phyloP scores from a whole-genome alignment of 2,113 vertebrate species.

The Ophiodon elongatus region DNA sequence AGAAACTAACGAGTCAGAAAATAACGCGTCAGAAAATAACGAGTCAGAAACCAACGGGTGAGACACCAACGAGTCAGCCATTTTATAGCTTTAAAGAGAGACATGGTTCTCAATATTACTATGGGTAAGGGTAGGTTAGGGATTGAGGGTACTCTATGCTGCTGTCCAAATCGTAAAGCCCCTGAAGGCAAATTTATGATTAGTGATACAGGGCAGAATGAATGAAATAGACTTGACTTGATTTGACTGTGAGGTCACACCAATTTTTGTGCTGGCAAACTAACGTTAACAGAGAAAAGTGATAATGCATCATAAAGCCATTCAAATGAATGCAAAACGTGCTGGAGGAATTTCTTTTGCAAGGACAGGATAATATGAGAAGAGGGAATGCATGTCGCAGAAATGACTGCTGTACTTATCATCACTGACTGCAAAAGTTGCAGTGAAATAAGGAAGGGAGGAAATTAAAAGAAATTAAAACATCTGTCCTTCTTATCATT shows the following conservation, averaged over 20 bases:
- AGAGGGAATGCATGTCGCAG: constrained; percentile 2
- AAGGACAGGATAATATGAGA: constrained; percentile 4
- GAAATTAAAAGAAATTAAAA: constrained; percentile 7
- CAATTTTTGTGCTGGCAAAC: too few relatives aligned
- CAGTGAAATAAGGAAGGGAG: not conserved
- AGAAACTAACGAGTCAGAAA: not conserved
- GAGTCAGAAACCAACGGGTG: not conserved
- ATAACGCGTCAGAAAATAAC: not conserved
- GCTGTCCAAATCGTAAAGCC: not conserved
- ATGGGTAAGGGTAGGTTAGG: too few relatives aligned
- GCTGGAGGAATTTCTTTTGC: not conserved
- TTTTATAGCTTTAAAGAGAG: too few relatives aligned
- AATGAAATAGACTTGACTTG: not conserved
- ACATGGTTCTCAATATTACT: too few relatives aligned
- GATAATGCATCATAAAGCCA: too few relatives aligned
- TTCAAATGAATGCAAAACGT: too few relatives aligned
- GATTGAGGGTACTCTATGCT: too few relatives aligned
- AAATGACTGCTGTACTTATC: constrained; percentile 19
- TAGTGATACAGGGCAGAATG: not conserved
- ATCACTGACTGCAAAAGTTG: not conserved
- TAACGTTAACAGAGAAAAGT: too few relatives aligned
- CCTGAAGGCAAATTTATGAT: not conserved
- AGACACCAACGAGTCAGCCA: not conserved
- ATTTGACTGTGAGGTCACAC: not conserved
- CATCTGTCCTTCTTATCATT: constrained; percentile 3